Evolutionary conservation across 2,888 invertebrate genomes (phyloP), one percentile per base, ranked within the genome.

Genomic region (Ceraclea dissimilis): DNA sequence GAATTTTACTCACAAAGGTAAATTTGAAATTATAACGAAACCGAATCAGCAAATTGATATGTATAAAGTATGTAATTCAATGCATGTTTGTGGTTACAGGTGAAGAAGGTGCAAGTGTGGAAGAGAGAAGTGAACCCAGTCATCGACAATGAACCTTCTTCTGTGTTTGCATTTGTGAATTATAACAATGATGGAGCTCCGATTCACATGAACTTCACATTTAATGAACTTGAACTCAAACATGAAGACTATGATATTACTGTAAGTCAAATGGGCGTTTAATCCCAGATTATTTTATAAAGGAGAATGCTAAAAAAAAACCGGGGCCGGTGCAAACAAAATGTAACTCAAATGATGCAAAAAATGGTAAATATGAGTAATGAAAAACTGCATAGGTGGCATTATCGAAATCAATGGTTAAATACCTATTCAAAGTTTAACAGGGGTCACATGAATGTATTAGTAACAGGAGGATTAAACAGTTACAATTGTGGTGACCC

Each of bases 161-260:
- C 48, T n/a, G 60, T 49, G n/a, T 46, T 60, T 34, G 60, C 60
- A 10, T 60, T 60, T 56, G 60, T 60, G 17, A 58, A 52, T 39
- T 47, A 47, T 31, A 56, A 58, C 19, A 44, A 18, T 1, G 58
- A 60, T 26, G 60, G 60, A n/a, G 53, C 58, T 13, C 60, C 60
- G 1, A 52, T 33, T 31, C 17, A 33, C 13, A 46, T 18, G 20
- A 46, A 49, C 13, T 60, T 53, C 22, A 39, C 46, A 6, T 55
- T 55, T 49, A 2, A 39, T 18, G 48, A 60, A 22, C 48, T 60
- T 18, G 43, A 58, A 26, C 44, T 49, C 8, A 44, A 31, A 17
- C 16, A 21, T 26, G n/a, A 21, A 2, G 33, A 22, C n/a, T 57
- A 57, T 22, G 34, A 43, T 17, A 50, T 53, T 8, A 53, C 39